phyloP scores from a whole-genome alignment of 2,797 vertebrate species.

The Percopsis omiscomaycus region DNA sequence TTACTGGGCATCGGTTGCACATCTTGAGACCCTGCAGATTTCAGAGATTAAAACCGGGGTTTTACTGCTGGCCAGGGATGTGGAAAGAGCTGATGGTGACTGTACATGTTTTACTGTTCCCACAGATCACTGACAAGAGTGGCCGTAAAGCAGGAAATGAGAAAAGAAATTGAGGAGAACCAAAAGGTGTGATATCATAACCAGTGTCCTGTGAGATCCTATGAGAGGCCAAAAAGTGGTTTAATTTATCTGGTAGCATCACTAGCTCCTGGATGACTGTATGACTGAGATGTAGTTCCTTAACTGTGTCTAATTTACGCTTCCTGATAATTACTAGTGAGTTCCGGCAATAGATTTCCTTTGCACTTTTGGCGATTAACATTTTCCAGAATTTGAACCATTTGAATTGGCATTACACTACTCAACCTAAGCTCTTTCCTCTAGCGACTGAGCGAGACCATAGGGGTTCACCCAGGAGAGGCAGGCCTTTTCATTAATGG shows the following conservation, averaged over 20 bases:
- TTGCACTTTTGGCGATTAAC: not conserved
- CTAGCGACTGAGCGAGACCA: constrained; percentile 82
- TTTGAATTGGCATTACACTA: constrained; percentile 21
- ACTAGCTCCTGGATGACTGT: constrained; percentile 7
- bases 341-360: constrained; percentile 7
- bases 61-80: constrained; percentile 73
- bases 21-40: constrained; percentile 66
- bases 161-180: constrained; percentile 93
- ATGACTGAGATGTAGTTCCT: constrained; percentile 31
- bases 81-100: constrained; percentile 74
- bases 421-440: constrained; percentile 39
- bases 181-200: constrained; percentile 87
- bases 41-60: constrained; percentile 77
- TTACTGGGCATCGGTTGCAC: constrained; percentile 72
- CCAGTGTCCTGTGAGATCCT: constrained; percentile 37
- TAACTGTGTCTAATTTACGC: constrained; percentile 38
- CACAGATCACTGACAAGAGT: constrained; percentile 92
- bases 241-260: constrained; percentile 38
- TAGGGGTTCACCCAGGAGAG: constrained; percentile 89
- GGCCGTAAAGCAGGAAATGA: constrained; percentile 88
- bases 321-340: constrained; percentile 16
- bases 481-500: constrained; percentile 91
- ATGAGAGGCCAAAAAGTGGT: constrained; percentile 9
- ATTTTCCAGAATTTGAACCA: not conserved
- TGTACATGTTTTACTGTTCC: constrained; percentile 81